Percentiles rank a stretch among this genome's conserved stretches.
These are phyloP conservation scores for Lontra canadensis DNA, from an alignment of 2,113 vertebrate genomes.

Conservation along the genomic window DNA sequence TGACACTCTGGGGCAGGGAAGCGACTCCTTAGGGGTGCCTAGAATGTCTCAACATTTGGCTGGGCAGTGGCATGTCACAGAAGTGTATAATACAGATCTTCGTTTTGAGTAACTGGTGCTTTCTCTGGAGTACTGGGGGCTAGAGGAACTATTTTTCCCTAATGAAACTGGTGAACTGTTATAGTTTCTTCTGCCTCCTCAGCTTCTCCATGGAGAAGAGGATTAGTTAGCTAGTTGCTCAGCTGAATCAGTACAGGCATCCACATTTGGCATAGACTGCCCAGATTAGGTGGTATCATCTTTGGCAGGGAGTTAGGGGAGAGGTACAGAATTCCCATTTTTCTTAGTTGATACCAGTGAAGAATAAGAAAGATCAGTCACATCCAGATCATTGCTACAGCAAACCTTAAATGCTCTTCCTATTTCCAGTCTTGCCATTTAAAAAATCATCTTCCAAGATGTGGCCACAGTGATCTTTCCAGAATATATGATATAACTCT, in stretches of 20 bases:
- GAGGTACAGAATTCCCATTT: not conserved
- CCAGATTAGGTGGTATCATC: not conserved
- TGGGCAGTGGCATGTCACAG: constrained; percentile 75
- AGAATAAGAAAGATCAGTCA: not conserved
- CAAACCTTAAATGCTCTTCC: not conserved
- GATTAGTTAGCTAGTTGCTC: constrained; percentile 50
- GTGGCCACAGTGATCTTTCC: not conserved
- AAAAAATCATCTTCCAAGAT: not conserved
- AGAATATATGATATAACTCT: not conserved
- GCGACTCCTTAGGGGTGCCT: constrained; percentile 68
- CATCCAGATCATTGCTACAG: not conserved
- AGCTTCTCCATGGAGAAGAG: not conserved
- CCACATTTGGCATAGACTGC: not conserved
- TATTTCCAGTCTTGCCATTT: not conserved
- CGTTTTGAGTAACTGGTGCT: constrained; percentile 81
- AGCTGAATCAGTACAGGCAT: not conserved
- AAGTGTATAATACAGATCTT: constrained; percentile 79
- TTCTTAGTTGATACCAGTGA: not conserved
- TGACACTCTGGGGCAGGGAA: constrained; percentile 74
- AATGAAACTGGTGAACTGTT: constrained; percentile 44
- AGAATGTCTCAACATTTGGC: constrained; percentile 78
- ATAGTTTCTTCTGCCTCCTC: constrained; percentile 66
- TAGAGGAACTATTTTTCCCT: constrained; percentile 57
- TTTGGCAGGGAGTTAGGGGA: not conserved
- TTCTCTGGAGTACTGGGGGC: not conserved